A percentile compares a stretch with the other conserved stretches of the same genome.
Conservation (phyloP, 2,797 vertebrate genomes). For the Prionace glauca region DNA sequence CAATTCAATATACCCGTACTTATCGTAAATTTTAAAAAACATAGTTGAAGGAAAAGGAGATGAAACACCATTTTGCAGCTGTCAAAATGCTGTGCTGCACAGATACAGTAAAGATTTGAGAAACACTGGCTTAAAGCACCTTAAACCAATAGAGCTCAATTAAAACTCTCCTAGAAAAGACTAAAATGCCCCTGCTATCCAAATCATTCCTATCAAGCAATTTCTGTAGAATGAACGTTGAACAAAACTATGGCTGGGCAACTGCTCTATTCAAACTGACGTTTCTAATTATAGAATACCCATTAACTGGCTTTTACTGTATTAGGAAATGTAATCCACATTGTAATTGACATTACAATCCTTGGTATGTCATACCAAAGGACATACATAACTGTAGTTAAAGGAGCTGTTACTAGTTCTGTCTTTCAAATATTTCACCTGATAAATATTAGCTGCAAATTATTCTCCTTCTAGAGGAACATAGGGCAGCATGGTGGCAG, state of each 20-base stretch:
- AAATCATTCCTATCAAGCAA: not conserved
- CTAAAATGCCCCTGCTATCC: not conserved
- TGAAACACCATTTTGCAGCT: not conserved
- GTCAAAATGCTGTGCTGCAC: not conserved
- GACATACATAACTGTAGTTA: not conserved
- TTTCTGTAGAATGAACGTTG: not conserved
- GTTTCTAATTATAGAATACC: constrained; percentile 18
- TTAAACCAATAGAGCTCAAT: not conserved
- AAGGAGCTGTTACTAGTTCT: not conserved
- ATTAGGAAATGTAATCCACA: constrained; percentile 20
- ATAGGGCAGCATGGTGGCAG: no score
- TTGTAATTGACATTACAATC: constrained; percentile 30
- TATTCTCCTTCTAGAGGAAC: no score
- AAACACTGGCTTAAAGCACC: not conserved
- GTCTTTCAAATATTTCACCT: not conserved
- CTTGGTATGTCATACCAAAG: not conserved
- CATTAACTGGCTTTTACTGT: not conserved
- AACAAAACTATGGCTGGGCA: not conserved
- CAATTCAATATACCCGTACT: not conserved
- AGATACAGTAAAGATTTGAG: not conserved
- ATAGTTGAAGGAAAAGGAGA: not conserved
- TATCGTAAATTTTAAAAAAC: not conserved
- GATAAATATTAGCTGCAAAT: not conserved
- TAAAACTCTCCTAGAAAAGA: not conserved
- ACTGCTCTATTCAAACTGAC: constrained; percentile 8